Evolutionary conservation across 2,113 vertebrate species (phyloP), one percentile per base, ranked within the genome.

Genomic region (Phyllostomus hastatus): DNA sequence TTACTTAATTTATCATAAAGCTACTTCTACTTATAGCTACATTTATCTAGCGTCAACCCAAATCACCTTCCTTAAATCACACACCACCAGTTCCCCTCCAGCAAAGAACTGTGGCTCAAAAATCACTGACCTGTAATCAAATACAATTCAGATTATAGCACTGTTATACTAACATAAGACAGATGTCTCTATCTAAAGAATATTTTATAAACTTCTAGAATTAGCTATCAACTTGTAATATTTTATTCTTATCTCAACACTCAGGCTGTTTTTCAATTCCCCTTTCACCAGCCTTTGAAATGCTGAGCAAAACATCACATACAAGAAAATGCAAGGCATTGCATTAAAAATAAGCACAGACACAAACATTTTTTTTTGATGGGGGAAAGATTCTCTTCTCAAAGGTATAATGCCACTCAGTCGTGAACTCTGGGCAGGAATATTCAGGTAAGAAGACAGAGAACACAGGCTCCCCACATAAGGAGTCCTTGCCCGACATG

Each of bases 161-260:
- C 3, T 66, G 15, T 14, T 80, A 67, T 11, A 91, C 16, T 64
- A 57, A 94, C 67, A 26, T 46, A 69, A 92, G 19, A 90, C 1
- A 78, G 7, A 38, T 66, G 26, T 89, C 57, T 35, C 4, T 67
- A 66, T 38, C 11, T 64, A 46, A 89, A 95, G 79, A 79, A 24
- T 48, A 84, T 64, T 95, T 93, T 72, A 88, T 50, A 79, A 92
- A 41, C 28, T n/a, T 84, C 28, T n/a, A 92, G 46, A 97, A 83
- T 46, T 70, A 92, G 26, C 17, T 91, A 87, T 83, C 52, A 41
- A 50, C 72, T 92, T 83, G 28, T 14, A 66, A 64, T 76, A 90
- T 88, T 69, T 66, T 88, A 78, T 72, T 95, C 79, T 82, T 57
- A 43, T 14, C 17, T 92, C 75, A 85, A 76, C 57, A 91, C 7